Conservation (phyloP, 2,888 invertebrate species). For the Crioceris asparagi region DNA sequence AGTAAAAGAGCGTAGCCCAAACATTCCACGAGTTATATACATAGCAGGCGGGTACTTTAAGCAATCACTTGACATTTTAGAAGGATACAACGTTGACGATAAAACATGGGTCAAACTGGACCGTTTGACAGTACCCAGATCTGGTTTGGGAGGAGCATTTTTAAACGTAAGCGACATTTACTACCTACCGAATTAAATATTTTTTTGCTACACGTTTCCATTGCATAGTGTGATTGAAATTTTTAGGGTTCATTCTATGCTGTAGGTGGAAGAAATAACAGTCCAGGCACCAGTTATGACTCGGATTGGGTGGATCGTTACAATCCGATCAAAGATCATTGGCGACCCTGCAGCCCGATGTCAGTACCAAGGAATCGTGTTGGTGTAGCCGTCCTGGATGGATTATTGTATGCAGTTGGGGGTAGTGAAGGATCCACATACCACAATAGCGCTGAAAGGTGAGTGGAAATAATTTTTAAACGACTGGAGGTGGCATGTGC, state of each 20-base stretch:
- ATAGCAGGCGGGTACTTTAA: constrained; percentile 83
- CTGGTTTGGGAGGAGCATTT: constrained; percentile 79
- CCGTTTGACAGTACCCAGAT: constrained; percentile 75
- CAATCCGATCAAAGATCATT: constrained; percentile 74
- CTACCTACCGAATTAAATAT: background rate
- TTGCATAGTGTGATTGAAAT: too few species aligned
- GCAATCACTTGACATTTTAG: constrained; percentile 77
- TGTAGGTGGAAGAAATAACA: constrained; percentile 86
- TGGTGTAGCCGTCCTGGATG: constrained; percentile 91
- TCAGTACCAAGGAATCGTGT: constrained; percentile 78
- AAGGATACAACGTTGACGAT: constrained; percentile 81
- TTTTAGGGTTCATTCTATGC: constrained; percentile 75
- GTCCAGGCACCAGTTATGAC: constrained; percentile 77
- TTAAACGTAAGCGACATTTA: constrained; percentile 47
- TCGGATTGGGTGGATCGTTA: constrained; percentile 84
- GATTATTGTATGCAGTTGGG: constrained; percentile 81
- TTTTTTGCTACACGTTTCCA: too few species aligned
- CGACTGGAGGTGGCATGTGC: too few species aligned
- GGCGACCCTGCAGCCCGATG: constrained; percentile 83
- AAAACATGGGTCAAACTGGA: constrained; percentile 75
- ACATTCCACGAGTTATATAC: constrained; percentile 82
- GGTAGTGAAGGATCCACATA: constrained; percentile 79
- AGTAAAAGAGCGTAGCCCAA: constrained; percentile 77
- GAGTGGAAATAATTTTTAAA: too few species aligned
- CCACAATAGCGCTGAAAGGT: constrained; percentile 85